Evolutionary conservation across 2,113 vertebrate species (phyloP).

Genomic region (Calidris pugnax): DNA sequence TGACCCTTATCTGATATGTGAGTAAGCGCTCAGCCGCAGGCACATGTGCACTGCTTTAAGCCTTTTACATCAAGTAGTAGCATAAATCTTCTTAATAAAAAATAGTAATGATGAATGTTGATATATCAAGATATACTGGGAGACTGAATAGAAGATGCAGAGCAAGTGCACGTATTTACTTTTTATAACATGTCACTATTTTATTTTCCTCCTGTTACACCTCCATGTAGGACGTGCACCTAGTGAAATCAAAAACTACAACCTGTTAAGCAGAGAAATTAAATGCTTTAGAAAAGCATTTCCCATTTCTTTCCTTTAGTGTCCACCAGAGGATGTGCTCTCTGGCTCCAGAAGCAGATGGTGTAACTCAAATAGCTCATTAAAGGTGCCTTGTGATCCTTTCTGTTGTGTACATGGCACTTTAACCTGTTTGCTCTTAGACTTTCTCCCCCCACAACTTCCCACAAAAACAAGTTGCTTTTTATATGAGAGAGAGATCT

Average conservation of each 20-base stretch:
- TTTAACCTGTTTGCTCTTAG: slow-evolving; percentile 24
- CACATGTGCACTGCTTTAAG: neutral
- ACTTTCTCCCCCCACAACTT: neutral
- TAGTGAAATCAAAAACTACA: neutral
- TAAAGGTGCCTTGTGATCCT: neutral
- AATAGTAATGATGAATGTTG: neutral
- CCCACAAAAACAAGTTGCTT: neutral
- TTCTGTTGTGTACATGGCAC: neutral
- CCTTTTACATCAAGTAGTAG: neutral
- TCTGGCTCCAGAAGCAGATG: slow-evolving; percentile 13
- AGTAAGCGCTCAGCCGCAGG: neutral
- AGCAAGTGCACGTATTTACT: neutral
- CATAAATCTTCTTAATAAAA: neutral
- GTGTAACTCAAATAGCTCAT: neutral
- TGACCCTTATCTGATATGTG: neutral
- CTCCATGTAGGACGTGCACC: neutral
- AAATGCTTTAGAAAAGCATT: neutral
- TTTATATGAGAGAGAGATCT: neutral
- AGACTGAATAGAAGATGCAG: neutral
- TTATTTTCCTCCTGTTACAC: neutral
- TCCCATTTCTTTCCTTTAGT: neutral
- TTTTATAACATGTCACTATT: neutral
- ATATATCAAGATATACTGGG: neutral
- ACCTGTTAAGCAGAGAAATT: neutral
- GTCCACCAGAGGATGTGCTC: neutral